Evolutionary conservation across 1,140 invertebrate species (phyloP), one percentile per base, ranked within the genome.

Genomic region (Drosophila albomicans): DNA sequence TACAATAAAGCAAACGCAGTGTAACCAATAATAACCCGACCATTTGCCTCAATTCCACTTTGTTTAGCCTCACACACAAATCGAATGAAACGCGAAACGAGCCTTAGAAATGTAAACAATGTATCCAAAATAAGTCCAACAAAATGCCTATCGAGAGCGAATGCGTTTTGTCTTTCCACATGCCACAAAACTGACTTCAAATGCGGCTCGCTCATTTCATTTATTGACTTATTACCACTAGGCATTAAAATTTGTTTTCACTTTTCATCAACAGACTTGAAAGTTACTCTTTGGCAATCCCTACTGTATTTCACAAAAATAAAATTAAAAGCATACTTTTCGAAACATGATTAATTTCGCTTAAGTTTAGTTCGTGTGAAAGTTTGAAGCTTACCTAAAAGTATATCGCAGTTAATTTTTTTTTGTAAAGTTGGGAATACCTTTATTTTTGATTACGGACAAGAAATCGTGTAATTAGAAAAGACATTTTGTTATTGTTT

Each of bases 1-100:
- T 78, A 72, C 61, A 85, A 85, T 85, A 86, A 85, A 85, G 69
- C 59, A 78, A 86, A 54, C 52, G 63, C 77, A 73, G 59, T 69
- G 45, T 62, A 84, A 77, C 20, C 65, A 58, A 79, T 56, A 67
- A 66, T n/a, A 30, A 38, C 5, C 41, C 38, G 10, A 48, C 43
- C 10, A n/a, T 28, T 45, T 5, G 45, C 35, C 58, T 75, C 25
- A 61, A 65, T 65, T 54, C 5, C 11, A 10, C 8, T 59, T 57
- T n/a, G 1, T 15, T 28, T 13, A 35, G 16, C 46, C 54, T n/a
- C n/a, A 25, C 20, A 25, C 20, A 25, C 20, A 67, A 65, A 52
- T 46, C 28, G 43, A 45, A 20, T 35, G 61, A 51, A 41, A 64
- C 46, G 13, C 48, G 48, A 64, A 65, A 43, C 62, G 25, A 20